phyloP scores from a whole-genome alignment of 2,797 vertebrate genomes.

The Lepus townsendii region DNA sequence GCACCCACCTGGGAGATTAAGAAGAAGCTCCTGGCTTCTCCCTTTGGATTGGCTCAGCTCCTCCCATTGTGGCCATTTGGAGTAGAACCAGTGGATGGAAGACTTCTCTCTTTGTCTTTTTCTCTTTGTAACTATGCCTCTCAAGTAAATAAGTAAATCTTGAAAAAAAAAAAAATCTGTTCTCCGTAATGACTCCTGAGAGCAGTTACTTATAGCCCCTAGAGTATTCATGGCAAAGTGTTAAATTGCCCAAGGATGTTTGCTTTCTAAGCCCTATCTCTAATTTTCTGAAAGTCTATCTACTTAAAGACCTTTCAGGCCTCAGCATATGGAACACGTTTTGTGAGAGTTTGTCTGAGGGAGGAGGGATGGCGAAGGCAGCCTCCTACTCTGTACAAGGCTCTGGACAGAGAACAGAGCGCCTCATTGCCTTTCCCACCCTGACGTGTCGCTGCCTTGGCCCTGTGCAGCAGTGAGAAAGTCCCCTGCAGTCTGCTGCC shows the following conservation, averaged over 20 bases:
- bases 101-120: no score
- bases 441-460: not conserved
- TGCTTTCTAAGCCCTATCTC: constrained; percentile 74
- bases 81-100: no score
- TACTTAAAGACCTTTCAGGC: constrained; percentile 52
- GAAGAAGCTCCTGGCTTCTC: no score
- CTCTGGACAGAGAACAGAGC: not conserved
- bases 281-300: constrained; percentile 64
- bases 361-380: not conserved
- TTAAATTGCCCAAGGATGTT: constrained; percentile 66
- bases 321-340: constrained; percentile 16
- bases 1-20: no score
- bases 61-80: no score
- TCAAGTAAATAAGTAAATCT: no score
- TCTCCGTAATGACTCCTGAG: constrained; percentile 13
- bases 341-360: not conserved
- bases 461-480: not conserved
- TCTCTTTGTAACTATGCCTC: no score
- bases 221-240: constrained; percentile 51
- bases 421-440: constrained; percentile 9
- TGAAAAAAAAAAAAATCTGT: not conserved
- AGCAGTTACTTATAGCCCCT: constrained; percentile 61
- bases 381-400: not conserved
- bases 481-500: not conserved
- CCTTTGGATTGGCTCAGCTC: no score